Evolutionary conservation across 2,888 invertebrate species (phyloP).

Genomic region (Eupeodes latifasciatus): DNA sequence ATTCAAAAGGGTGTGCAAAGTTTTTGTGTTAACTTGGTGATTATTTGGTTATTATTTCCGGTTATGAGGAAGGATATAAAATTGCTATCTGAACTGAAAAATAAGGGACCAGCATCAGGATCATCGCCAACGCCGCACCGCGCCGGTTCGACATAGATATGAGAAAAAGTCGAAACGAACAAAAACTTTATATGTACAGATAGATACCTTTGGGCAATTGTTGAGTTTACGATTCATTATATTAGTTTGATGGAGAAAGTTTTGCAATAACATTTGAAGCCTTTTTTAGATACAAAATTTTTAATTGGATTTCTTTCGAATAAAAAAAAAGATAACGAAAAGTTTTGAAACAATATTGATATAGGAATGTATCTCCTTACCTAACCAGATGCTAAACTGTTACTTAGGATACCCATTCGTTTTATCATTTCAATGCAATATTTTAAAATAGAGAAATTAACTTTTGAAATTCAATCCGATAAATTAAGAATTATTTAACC

Average conservation of each 20-base stretch:
- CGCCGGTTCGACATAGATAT: background rate
- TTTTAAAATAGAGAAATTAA: too few species aligned
- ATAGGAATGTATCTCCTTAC: too few species aligned
- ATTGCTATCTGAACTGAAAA: slow-evolving; percentile 29
- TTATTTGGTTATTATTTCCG: slow-evolving; percentile 63
- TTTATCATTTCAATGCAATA: too few species aligned
- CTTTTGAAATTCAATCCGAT: too few species aligned
- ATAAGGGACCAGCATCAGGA: slow-evolving; percentile 1
- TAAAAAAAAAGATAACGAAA: background rate
- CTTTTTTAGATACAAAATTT: slow-evolving; percentile 42
- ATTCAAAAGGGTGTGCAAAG: slow-evolving; percentile 40
- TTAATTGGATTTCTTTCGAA: slow-evolving; percentile 7
- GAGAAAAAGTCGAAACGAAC: background rate
- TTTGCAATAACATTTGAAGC: slow-evolving; percentile 17
- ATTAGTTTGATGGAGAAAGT: slow-evolving; percentile 24
- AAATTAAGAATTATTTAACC: too few species aligned
- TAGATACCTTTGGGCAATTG: slow-evolving; percentile 5
- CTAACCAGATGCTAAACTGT: background rate
- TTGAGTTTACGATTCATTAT: slow-evolving; percentile 24
- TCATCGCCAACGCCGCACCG: too few species aligned
- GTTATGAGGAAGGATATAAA: background rate
- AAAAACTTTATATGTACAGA: background rate
- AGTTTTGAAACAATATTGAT: background rate
- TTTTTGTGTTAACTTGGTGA: slow-evolving; percentile 57
- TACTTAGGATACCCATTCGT: background rate